Evolutionary conservation across 2,888 invertebrate genomes (phyloP).

Genomic region (Thymelicus acteon): DNA sequence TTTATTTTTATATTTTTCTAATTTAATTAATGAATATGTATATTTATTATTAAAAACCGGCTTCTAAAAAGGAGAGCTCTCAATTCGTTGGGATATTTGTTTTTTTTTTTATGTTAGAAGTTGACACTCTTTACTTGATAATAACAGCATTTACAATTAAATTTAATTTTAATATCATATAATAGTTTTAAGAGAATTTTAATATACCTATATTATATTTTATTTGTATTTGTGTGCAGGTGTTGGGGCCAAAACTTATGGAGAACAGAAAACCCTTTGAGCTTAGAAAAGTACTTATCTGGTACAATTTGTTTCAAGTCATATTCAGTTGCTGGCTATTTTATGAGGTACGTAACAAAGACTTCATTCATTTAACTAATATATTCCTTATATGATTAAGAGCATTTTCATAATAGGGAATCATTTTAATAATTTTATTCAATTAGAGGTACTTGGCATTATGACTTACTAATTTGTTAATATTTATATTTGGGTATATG

Average conservation of each 20-base stretch:
- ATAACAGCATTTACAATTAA: neutral
- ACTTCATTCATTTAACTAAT: too few relatives aligned
- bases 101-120: neutral
- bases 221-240: conserved; percentile 65
- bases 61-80: too few relatives aligned
- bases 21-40: neutral
- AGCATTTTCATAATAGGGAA: too few relatives aligned
- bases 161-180: neutral
- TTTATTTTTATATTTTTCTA: conserved; percentile 33
- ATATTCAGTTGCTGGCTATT: conserved; percentile 90
- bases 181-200: neutral
- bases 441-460: too few relatives aligned
- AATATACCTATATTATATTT: neutral
- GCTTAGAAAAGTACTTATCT: conserved; percentile 89
- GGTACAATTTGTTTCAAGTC: conserved; percentile 94
- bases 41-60: too few relatives aligned
- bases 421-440: too few relatives aligned
- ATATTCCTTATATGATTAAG: too few relatives aligned
- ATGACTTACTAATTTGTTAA: too few relatives aligned
- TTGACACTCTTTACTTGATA: conserved; percentile 2
- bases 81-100: too few relatives aligned
- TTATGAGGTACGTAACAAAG: conserved; percentile 83
- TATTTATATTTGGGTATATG: too few relatives aligned
- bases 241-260: conserved; percentile 93
- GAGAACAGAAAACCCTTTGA: conserved; percentile 93